These are phyloP conservation scores for Rhingia rostrata DNA, from an alignment of 2,888 invertebrate species.

Conservation along the genomic window DNA sequence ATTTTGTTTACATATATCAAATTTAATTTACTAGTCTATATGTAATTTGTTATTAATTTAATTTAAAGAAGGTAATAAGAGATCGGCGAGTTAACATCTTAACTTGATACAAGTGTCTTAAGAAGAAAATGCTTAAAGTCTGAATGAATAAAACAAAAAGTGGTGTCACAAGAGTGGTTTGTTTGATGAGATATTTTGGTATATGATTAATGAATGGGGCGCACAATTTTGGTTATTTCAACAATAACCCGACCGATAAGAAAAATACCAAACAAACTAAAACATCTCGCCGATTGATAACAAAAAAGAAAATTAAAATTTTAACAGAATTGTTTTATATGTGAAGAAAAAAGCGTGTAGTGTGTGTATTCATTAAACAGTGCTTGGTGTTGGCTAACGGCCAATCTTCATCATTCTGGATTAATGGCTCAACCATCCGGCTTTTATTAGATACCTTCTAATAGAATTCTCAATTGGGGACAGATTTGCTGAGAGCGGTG, in stretches of 20 bases:
- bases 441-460: constrained; percentile 83
- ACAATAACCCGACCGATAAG: constrained; percentile 9
- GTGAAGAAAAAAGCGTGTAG: neutral
- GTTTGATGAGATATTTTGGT: constrained; percentile 12
- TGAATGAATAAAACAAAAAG: too few relatives aligned
- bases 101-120: constrained; percentile 70
- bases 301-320: constrained; percentile 24
- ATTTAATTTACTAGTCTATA: constrained; percentile 56
- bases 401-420: constrained; percentile 1
- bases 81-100: constrained; percentile 68
- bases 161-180: neutral
- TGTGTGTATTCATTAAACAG: constrained; percentile 34
- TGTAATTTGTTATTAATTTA: constrained; percentile 42
- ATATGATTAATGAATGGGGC: constrained; percentile 13
- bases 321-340: constrained; percentile 1
- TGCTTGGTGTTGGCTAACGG: neutral
- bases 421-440: constrained; percentile 82
- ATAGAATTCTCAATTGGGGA: constrained; percentile 82
- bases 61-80: constrained; percentile 50
- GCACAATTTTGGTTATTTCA: too few relatives aligned
- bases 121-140: constrained; percentile 48
- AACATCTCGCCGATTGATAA: constrained; percentile 67
- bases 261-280: constrained; percentile 4
- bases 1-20: constrained; percentile 29
- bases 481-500: constrained; percentile 78